phyloP scores from a whole-genome alignment of 2,113 vertebrate genomes.

The Silurus asotus region DNA sequence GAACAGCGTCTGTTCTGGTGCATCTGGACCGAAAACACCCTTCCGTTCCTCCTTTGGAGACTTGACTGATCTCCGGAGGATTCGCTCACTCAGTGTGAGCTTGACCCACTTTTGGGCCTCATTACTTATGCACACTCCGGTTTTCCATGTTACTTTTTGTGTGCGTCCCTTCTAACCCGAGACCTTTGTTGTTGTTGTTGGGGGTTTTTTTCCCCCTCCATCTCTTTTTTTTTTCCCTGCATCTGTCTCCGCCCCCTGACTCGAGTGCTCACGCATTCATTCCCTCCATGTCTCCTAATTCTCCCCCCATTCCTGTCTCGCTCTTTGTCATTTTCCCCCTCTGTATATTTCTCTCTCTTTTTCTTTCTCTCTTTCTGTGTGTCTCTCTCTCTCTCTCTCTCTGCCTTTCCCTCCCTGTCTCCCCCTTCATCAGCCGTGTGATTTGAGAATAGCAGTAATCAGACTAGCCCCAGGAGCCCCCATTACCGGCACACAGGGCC shows the following conservation, averaged over 20 bases:
- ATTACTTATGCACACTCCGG: slow-evolving; percentile 10
- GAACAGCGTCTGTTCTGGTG: slow-evolving; percentile 33
- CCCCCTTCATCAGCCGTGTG: slow-evolving; percentile 43
- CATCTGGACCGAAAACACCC: slow-evolving; percentile 31
- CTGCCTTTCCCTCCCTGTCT: slow-evolving; percentile 6
- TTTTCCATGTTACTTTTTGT: slow-evolving; percentile 4
- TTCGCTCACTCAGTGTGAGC: slow-evolving; percentile 30
- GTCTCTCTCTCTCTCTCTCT: background rate
- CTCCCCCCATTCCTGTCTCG: background rate
- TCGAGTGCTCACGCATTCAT: slow-evolving; percentile 20
- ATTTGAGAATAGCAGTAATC: slow-evolving; percentile 56
- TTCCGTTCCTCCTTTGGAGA: slow-evolving; percentile 28
- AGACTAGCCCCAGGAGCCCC: slow-evolving; percentile 53
- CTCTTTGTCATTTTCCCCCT: background rate
- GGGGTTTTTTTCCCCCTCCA: background rate
- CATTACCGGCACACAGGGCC: slow-evolving; percentile 45
- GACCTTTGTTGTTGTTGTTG: background rate
- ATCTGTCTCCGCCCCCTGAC: slow-evolving; percentile 18
- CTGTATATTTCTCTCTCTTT: background rate
- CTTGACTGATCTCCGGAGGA: slow-evolving; percentile 19
- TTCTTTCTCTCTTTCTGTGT: background rate
- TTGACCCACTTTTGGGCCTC: slow-evolving; percentile 41
- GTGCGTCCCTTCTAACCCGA: slow-evolving; percentile 8
- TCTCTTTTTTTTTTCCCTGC: slow-evolving; percentile 18
- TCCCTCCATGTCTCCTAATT: slow-evolving; percentile 7